A percentile compares a stretch with the other conserved stretches of the same genome.
Evolutionary conservation across 2,797 vertebrate genomes (phyloP).

Genomic region (Clangula hyemalis): DNA sequence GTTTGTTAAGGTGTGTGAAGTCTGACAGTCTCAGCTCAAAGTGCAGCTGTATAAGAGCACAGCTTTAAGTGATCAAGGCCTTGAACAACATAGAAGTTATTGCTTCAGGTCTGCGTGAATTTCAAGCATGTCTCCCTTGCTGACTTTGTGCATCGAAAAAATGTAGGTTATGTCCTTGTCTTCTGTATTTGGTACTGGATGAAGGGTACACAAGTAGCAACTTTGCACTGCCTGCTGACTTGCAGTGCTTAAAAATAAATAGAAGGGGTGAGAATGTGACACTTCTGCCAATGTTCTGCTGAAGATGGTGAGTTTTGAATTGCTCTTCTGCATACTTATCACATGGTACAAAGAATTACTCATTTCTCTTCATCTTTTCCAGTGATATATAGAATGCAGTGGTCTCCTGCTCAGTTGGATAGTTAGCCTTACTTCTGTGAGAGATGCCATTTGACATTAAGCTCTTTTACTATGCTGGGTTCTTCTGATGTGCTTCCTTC

Average conservation of each 20-base stretch:
- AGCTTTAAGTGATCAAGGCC: not conserved
- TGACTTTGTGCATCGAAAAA: not conserved
- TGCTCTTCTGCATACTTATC: not conserved
- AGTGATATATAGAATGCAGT: not conserved
- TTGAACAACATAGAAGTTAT: not conserved
- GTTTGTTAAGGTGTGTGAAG: not conserved
- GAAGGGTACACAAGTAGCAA: not conserved
- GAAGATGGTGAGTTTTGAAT: not conserved
- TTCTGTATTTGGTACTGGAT: not conserved
- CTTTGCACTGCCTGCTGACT: slow-evolving; percentile 39
- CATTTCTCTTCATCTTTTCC: not conserved
- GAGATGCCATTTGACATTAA: not conserved
- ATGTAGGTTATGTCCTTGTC: slow-evolving; percentile 17
- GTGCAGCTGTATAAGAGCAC: not conserved
- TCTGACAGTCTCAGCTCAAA: not conserved
- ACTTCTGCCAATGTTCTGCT: not conserved
- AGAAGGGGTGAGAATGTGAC: not conserved
- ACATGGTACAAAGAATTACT: not conserved
- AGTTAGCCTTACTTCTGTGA: not conserved
- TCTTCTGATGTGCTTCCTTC: not conserved
- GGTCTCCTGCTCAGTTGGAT: not conserved
- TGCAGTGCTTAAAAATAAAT: slow-evolving; percentile 54
- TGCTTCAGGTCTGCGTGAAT: not conserved
- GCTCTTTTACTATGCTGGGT: not conserved
- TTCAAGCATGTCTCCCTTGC: not conserved